A percentile compares a stretch with the other conserved stretches of the same genome.
phyloP scores from a whole-genome alignment of 2,888 invertebrate species.

The Sphaerophoria rueppellii region DNA sequence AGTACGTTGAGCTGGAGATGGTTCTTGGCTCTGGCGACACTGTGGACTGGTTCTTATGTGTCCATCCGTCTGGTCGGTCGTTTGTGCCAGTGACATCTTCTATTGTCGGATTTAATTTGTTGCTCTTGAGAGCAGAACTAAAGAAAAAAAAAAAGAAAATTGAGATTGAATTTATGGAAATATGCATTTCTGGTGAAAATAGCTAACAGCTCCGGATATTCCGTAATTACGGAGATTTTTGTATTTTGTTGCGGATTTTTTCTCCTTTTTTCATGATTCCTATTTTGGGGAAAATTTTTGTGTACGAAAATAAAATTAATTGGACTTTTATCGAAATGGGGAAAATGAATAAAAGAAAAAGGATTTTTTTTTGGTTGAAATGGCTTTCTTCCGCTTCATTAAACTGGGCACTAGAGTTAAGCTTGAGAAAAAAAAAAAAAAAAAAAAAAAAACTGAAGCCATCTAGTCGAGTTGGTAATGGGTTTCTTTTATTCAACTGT shows the following conservation, averaged over 20 bases:
- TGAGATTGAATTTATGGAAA: conserved; percentile 56
- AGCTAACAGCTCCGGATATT: conserved; percentile 53
- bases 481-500: conserved; percentile 2
- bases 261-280: not conserved
- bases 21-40: not conserved
- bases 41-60: conserved; percentile 58
- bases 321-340: conserved; percentile 57
- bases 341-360: conserved; percentile 13
- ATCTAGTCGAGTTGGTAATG: conserved; percentile 7
- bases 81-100: conserved; percentile 70
- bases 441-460: conserved; percentile 1
- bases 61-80: conserved; percentile 68
- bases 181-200: conserved; percentile 68
- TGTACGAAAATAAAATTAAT: conserved; percentile 60
- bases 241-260: conserved; percentile 45
- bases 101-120: conserved; percentile 70
- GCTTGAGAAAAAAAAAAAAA: too few species aligned
- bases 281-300: not conserved
- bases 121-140: conserved; percentile 66
- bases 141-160: conserved; percentile 29
- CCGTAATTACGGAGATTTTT: conserved; percentile 57
- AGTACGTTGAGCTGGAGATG: conserved; percentile 2
- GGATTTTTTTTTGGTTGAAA: conserved; percentile 34
- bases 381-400: conserved; percentile 44
- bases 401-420: conserved; percentile 21